phyloP scores from a whole-genome alignment of 2,113 vertebrate genomes.

The Corythornis madagascariensis region DNA sequence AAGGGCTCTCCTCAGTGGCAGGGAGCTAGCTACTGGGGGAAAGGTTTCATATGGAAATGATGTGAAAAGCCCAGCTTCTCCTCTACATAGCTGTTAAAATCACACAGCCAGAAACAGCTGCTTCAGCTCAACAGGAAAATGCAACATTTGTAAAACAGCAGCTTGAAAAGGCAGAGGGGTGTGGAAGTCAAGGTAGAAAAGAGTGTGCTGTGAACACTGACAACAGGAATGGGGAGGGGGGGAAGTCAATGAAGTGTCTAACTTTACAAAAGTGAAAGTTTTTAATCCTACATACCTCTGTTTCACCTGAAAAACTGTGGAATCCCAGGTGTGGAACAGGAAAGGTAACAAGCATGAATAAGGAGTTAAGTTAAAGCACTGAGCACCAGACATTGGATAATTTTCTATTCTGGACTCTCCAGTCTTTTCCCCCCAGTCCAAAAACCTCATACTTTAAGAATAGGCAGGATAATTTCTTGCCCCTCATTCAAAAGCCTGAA shows the following conservation, averaged over 20 bases:
- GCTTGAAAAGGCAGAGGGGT: background rate
- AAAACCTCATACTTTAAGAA: background rate
- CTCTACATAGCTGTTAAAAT: conserved; percentile 52
- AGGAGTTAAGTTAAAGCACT: background rate
- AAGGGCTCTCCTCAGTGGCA: conserved; percentile 29
- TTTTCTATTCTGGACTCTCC: background rate
- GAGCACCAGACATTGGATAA: background rate
- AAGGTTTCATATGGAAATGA: conserved; percentile 54
- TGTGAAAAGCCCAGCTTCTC: conserved; percentile 42
- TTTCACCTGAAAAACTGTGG: background rate
- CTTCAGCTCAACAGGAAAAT: conserved; percentile 20
- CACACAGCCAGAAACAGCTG: conserved; percentile 55
- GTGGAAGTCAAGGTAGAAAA: conserved; percentile 10
- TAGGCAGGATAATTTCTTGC: background rate
- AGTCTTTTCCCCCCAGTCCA: background rate
- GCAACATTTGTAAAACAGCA: conserved; percentile 25
- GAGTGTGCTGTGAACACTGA: conserved; percentile 33
- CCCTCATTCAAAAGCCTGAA: background rate
- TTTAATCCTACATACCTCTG: background rate
- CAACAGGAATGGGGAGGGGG: background rate
- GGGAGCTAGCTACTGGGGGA: conserved; percentile 21
- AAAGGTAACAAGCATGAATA: background rate
- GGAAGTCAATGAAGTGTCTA: background rate
- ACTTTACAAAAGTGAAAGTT: background rate
- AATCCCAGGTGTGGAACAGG: background rate